Conservation (phyloP, 2,797 vertebrate species). For the Typhlichthys subterraneus region DNA sequence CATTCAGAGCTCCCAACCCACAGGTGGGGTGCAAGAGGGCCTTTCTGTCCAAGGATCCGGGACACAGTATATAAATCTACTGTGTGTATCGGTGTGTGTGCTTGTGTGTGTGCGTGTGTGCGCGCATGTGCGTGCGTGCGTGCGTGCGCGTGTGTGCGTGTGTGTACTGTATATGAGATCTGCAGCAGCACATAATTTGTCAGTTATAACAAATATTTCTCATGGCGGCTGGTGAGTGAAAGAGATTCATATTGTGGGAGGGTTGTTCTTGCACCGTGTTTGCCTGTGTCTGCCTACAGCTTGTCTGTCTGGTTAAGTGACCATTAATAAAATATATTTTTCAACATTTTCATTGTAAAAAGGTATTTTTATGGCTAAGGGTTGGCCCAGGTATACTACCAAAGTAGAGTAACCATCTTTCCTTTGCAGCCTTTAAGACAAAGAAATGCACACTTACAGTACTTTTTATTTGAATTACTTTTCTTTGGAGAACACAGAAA, state of each 20-base stretch:
- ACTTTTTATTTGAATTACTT: not conserved
- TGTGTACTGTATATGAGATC: not conserved
- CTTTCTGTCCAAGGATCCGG: constrained; percentile 40
- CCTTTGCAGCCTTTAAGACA: too few relatives aligned
- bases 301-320: too few relatives aligned
- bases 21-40: constrained; percentile 53
- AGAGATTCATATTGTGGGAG: constrained; percentile 32
- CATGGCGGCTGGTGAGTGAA: constrained; percentile 58
- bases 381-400: too few relatives aligned
- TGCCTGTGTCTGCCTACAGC: constrained; percentile 1
- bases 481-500: constrained; percentile 8
- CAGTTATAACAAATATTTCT: constrained; percentile 61
- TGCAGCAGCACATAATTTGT: constrained; percentile 57
- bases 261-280: constrained; percentile 25
- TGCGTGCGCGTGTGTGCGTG: constrained; percentile 34
- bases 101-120: constrained; percentile 29
- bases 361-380: too few relatives aligned
- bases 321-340: not conserved
- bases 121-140: constrained; percentile 4
- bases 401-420: too few relatives aligned
- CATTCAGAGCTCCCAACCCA: constrained; percentile 29
- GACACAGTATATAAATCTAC: constrained; percentile 62
- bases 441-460: too few relatives aligned
- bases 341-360: not conserved
- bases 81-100: not conserved